A percentile compares a stretch with the other conserved stretches of the same genome.
phyloP scores from a whole-genome alignment of 2,113 vertebrate species.

The Ammodytes marinus region DNA sequence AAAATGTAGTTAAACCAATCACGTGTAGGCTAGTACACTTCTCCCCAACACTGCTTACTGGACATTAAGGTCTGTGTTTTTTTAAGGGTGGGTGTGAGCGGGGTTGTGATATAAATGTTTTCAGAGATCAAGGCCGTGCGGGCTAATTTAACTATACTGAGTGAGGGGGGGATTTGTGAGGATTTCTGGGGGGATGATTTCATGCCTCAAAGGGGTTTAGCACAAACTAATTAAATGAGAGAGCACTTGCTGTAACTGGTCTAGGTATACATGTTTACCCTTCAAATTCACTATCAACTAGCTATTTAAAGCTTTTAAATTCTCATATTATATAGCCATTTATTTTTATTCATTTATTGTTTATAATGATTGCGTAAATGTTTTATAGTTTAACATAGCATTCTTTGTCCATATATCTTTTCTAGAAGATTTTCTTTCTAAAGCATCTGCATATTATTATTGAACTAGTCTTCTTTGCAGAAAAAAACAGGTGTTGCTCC shows the following conservation, averaged over 20 bases:
- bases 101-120: slow-evolving; percentile 36
- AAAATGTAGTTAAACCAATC: too few species aligned
- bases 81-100: neutral
- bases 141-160: slow-evolving; percentile 44
- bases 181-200: slow-evolving; percentile 70
- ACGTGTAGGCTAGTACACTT: too few species aligned
- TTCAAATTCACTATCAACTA: neutral
- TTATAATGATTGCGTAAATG: neutral
- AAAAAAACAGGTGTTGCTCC: slow-evolving; percentile 4
- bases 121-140: slow-evolving; percentile 53
- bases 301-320: neutral
- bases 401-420: neutral
- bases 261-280: slow-evolving; percentile 48
- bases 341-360: neutral
- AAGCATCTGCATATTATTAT: slow-evolving; percentile 6
- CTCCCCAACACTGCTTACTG: too few species aligned
- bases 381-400: neutral
- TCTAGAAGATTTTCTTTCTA: neutral
- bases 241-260: slow-evolving; percentile 42
- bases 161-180: slow-evolving; percentile 67
- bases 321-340: neutral
- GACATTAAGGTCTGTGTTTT: slow-evolving; percentile 16
- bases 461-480: neutral
- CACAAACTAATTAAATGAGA: slow-evolving; percentile 76
- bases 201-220: slow-evolving; percentile 77